Evolutionary conservation across 2,888 invertebrate genomes (phyloP).

Genomic region (Xiphydria camelus): DNA sequence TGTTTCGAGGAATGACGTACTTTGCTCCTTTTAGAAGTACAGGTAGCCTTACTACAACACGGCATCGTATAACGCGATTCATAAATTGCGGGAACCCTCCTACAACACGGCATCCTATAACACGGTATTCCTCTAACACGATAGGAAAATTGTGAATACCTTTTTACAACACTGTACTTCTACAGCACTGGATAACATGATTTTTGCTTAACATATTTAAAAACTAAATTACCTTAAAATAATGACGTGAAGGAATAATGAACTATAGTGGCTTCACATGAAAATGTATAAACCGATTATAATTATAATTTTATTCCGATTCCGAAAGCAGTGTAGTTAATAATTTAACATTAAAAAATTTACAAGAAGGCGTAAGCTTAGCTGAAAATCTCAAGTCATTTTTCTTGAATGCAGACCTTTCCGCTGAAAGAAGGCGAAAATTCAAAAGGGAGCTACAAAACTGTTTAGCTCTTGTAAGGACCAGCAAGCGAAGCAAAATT

Average conservation of each 20-base stretch:
- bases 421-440: conserved; percentile 21
- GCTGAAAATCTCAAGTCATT: conserved; percentile 21
- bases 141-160: no score
- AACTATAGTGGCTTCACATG: not conserved
- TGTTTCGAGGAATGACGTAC: no score
- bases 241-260: conserved; percentile 9
- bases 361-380: conserved; percentile 18
- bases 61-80: no score
- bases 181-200: conserved; percentile 12
- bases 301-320: conserved; percentile 10
- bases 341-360: conserved; percentile 21
- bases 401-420: conserved; percentile 23
- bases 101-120: not conserved
- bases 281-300: conserved; percentile 9
- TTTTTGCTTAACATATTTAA: conserved; percentile 10
- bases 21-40: no score
- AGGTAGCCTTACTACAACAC: no score
- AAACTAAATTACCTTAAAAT: conserved; percentile 12
- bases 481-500: conserved; percentile 17
- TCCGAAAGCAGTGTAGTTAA: conserved; percentile 12
- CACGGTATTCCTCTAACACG: not conserved
- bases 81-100: not conserved
- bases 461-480: conserved; percentile 16
- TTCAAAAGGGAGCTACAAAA: conserved; percentile 21
- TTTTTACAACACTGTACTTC: conserved; percentile 10